These are phyloP conservation scores for Tetramorium bicarinatum DNA, from an alignment of 2,888 invertebrate species.

Conservation along the genomic window DNA sequence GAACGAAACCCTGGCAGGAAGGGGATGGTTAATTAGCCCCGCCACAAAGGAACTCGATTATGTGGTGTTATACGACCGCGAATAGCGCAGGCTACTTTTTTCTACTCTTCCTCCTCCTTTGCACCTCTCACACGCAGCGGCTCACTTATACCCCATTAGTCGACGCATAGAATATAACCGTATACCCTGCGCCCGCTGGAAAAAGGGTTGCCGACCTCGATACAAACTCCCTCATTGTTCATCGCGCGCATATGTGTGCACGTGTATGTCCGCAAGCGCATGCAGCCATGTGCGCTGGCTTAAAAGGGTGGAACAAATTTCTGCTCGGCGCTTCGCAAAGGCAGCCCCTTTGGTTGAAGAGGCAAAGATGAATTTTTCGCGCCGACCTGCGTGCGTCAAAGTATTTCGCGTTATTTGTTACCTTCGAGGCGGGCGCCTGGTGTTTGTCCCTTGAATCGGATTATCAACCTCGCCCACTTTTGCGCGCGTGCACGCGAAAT, in stretches of 20 bases:
- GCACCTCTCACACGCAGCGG: slow-evolving; percentile 36
- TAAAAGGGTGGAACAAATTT: slow-evolving; percentile 70
- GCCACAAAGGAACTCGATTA: slow-evolving; percentile 72
- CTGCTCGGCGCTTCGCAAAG: slow-evolving; percentile 65
- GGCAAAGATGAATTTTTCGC: slow-evolving; percentile 68
- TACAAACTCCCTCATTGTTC: slow-evolving; percentile 60
- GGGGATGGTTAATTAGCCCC: slow-evolving; percentile 69
- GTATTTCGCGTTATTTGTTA: slow-evolving; percentile 37
- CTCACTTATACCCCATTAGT: slow-evolving; percentile 68
- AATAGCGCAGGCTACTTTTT: slow-evolving; percentile 64
- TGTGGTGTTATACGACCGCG: slow-evolving; percentile 65
- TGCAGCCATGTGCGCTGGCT: slow-evolving; percentile 58
- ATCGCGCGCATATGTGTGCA: background rate
- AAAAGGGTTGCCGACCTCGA: slow-evolving; percentile 77
- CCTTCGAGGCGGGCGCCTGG: slow-evolving; percentile 13
- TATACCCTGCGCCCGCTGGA: slow-evolving; percentile 59
- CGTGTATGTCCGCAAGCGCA: slow-evolving; percentile 21
- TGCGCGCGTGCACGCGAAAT: background rate
- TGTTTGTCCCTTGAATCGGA: slow-evolving; percentile 25
- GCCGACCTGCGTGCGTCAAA: slow-evolving; percentile 34
- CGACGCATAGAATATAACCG: slow-evolving; percentile 67
- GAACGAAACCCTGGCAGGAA: slow-evolving; percentile 18
- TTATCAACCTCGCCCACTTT: slow-evolving; percentile 37
- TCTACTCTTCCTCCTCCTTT: background rate
- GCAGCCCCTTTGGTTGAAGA: slow-evolving; percentile 62